Evolutionary conservation across 2,113 vertebrate species (phyloP), one percentile per base, ranked within the genome.

Genomic region (Apodemus sylvaticus): DNA sequence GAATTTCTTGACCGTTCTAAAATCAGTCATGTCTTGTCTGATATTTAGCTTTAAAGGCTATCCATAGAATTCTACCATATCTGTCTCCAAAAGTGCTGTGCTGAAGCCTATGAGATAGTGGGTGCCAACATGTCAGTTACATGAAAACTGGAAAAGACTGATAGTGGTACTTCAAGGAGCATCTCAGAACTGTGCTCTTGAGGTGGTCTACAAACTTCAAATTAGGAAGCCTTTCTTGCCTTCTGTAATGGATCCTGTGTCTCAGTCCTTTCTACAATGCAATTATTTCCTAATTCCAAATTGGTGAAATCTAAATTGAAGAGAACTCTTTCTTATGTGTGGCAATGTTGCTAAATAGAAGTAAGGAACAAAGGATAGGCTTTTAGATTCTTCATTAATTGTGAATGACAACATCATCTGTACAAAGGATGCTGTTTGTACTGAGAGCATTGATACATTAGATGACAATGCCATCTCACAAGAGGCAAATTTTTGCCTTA

Each of bases 321-420:
- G 39, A 24, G 12, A 94, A 74, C 88, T 91, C 7, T 78, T 45
- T 3, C 0, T 64, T 79, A 48, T 62, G 42, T 81, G 14, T 62
- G 24, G 90, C 71, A 42, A 36, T 4, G 58, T 48, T 60, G 12
- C 89, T 22, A 91, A 74, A 81, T 55, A 42, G 2, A 58, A 36
- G 17, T 66, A 77, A 74, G 71, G 71, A 78, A 74, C 0, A 70
- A 51, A 24, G 26, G 11, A 5, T 64, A 39, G 12, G 5, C 42
- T 90, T 85, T 96, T 90, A 26, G 51, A 92, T 66, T 78, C 31
- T 3, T 89, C 20, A 29, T 51, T 70, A 88, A 71, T 58, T 91
- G 86, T 77, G 89, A 70, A 77, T 9, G 92, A 60, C 0, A 87
- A 4, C 45, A 77, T 3, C 20, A 64, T 3, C 45, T 53, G 76